phyloP scores from a whole-genome alignment of 2,888 invertebrate species.

The Lasioglossum figueresi region DNA sequence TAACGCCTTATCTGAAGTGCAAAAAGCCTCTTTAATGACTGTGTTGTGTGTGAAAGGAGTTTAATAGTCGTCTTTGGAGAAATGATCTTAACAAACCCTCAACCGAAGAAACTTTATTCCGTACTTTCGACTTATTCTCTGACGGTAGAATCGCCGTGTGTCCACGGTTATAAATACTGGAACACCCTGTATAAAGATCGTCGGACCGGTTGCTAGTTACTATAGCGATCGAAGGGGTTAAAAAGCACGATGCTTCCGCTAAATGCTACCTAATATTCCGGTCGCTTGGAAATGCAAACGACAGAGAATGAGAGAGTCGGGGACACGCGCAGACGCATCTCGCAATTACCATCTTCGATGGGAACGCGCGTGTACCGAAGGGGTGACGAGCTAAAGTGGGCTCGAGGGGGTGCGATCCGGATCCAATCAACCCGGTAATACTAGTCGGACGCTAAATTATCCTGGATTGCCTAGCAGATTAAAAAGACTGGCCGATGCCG shows the following conservation, averaged over 20 bases:
- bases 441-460: constrained; percentile 11
- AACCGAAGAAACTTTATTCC: not conserved
- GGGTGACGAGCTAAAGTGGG: not conserved
- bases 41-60: not conserved
- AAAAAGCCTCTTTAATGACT: not conserved
- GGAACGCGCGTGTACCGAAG: not conserved
- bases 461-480: not conserved
- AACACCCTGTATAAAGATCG: not conserved
- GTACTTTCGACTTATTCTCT: not conserved
- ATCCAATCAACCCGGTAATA: constrained; percentile 24
- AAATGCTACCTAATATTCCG: not conserved
- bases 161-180: not conserved
- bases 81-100: not conserved
- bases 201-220: not conserved
- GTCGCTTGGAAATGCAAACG: not conserved
- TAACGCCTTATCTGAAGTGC: not conserved
- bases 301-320: not conserved
- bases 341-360: not conserved
- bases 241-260: not conserved
- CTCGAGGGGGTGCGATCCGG: not conserved
- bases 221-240: not conserved
- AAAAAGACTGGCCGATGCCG: constrained; percentile 10
- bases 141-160: not conserved
- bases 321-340: not conserved
- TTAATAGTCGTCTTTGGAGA: not conserved